These are phyloP conservation scores for Trialeurodes vaporariorum DNA, from an alignment of 1,140 invertebrate species.

Conservation along the genomic window DNA sequence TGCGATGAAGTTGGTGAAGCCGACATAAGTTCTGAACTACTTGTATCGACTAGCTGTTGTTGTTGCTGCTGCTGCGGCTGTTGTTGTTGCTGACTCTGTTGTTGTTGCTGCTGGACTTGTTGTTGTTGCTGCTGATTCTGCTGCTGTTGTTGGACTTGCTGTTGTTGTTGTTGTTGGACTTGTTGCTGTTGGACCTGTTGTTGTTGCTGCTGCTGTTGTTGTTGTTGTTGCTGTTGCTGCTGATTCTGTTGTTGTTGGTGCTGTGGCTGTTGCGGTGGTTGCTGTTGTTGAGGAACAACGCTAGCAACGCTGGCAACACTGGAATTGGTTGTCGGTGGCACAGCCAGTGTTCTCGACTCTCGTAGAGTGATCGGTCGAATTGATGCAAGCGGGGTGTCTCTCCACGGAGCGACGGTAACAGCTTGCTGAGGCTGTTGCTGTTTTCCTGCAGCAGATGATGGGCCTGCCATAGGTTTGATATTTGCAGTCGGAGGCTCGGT, in stretches of 20 bases:
- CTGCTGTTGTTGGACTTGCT: not conserved
- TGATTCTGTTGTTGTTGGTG: not conserved
- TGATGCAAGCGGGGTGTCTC: conserved; percentile 74
- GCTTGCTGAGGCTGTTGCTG: conserved; percentile 33
- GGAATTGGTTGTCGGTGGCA: conserved; percentile 41
- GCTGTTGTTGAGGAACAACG: no score
- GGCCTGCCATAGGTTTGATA: conserved; percentile 84
- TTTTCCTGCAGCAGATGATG: conserved; percentile 32
- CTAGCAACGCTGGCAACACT: conserved; percentile 38
- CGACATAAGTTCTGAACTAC: conserved; percentile 39
- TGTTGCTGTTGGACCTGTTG: not conserved
- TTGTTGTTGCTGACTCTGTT: not conserved
- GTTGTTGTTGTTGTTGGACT: no score
- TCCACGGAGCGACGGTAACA: conserved; percentile 32
- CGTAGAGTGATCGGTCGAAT: conserved; percentile 79
- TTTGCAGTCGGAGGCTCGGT: conserved; percentile 78
- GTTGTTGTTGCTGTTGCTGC: not conserved
- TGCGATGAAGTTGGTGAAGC: conserved; percentile 45
- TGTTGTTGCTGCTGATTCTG: not conserved
- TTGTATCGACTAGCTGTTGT: conserved; percentile 22
- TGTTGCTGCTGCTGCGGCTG: not conserved
- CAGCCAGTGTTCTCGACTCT: conserved; percentile 54
- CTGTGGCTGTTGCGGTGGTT: not conserved
- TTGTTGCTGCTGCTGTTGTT: not conserved
- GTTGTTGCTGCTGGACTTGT: not conserved